Evolutionary conservation across 2,888 invertebrate species (phyloP).

Genomic region (Caenorhabditis angaria): DNA sequence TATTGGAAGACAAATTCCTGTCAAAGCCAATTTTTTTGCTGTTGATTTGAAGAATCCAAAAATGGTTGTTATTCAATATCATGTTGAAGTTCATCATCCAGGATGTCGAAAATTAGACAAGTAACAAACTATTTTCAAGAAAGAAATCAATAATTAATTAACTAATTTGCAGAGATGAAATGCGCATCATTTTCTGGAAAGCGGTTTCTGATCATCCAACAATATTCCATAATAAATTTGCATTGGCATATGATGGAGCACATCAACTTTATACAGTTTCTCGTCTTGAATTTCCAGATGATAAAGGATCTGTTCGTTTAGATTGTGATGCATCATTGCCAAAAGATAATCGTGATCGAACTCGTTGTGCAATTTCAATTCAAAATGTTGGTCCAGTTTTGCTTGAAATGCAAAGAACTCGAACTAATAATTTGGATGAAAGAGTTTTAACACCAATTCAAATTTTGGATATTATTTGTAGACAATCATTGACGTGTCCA

Average conservation of each 20-base stretch:
- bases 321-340: conserved; percentile 58
- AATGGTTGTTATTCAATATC: conserved; percentile 65
- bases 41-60: conserved; percentile 51
- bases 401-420: conserved; percentile 57
- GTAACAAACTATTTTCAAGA: conserved; percentile 36
- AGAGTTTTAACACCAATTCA: conserved; percentile 73
- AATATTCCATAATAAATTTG: conserved; percentile 62
- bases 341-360: conserved; percentile 58
- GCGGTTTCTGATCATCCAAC: conserved; percentile 54
- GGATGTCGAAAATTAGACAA: conserved; percentile 63
- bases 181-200: conserved; percentile 67
- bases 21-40: conserved; percentile 66
- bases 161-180: conserved; percentile 60
- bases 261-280: conserved; percentile 61
- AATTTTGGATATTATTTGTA: conserved; percentile 66
- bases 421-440: conserved; percentile 61
- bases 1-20: conserved; percentile 55
- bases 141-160: not conserved
- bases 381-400: conserved; percentile 62
- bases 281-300: conserved; percentile 59
- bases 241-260: conserved; percentile 66
- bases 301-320: conserved; percentile 49
- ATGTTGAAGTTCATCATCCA: conserved; percentile 66
- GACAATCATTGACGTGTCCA: conserved; percentile 67
- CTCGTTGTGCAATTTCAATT: conserved; percentile 58